These are phyloP conservation scores for Cephus nigrinus DNA, from an alignment of 2,888 invertebrate genomes.

Conservation along the genomic window DNA sequence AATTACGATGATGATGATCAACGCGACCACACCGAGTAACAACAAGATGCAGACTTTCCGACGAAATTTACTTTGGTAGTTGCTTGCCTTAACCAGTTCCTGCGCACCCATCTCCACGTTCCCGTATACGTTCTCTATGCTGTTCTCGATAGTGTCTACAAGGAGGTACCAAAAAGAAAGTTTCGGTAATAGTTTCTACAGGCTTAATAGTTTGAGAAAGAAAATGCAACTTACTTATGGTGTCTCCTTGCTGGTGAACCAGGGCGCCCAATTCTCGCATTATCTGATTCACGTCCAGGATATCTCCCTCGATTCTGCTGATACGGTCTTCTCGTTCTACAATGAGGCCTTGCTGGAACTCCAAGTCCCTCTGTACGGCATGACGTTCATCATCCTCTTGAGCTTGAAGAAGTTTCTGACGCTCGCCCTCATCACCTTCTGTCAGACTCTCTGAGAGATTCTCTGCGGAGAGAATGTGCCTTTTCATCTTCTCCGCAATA, in stretches of 20 bases:
- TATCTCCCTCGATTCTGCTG: conserved; percentile 82
- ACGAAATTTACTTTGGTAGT: conserved; percentile 81
- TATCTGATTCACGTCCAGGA: conserved; percentile 85
- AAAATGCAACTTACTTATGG: conserved; percentile 73
- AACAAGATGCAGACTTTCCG: conserved; percentile 80
- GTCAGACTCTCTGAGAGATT: conserved; percentile 45
- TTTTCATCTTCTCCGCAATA: conserved; percentile 60
- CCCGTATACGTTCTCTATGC: conserved; percentile 79
- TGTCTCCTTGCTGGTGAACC: conserved; percentile 78
- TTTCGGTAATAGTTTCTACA: neutral
- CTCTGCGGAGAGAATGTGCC: conserved; percentile 52
- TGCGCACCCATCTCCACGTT: conserved; percentile 84
- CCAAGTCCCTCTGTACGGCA: conserved; percentile 68
- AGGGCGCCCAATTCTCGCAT: conserved; percentile 81
- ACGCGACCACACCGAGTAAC: conserved; percentile 75
- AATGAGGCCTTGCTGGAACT: conserved; percentile 84
- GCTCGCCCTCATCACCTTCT: conserved; percentile 48
- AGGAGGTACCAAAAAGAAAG: conserved; percentile 33
- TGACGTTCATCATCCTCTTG: conserved; percentile 51
- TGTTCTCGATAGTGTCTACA: conserved; percentile 85
- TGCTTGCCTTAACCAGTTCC: conserved; percentile 83
- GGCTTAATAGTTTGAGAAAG: neutral
- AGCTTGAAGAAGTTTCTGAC: conserved; percentile 51
- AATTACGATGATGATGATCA: conserved; percentile 76
- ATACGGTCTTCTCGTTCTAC: conserved; percentile 84